Base-by-base conservation (phyloP, 30 jellyfish, hydroid and myxozoan genomes). In the Aurelia sp. region DNA sequence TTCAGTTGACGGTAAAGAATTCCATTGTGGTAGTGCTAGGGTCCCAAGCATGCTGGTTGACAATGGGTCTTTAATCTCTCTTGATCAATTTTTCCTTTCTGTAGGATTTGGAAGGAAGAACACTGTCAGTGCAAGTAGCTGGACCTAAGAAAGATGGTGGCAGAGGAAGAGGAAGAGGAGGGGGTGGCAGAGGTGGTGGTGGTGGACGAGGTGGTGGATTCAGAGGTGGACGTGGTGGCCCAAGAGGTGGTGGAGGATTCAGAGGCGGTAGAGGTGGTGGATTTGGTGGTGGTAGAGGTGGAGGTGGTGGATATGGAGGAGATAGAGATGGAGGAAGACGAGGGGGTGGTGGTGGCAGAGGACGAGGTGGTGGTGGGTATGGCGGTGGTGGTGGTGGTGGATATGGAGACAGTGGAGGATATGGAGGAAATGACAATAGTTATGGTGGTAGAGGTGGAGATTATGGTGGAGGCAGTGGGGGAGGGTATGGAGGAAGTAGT, bases 121-220 rank as follows among this genome's bases (percentile, higher is more conserved):
- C 71, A 9, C 78, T 84, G 63, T 72, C 93, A 15, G 93, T 84
- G 20, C 92, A 88, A 57, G 62, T 78, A 21, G 92, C 88, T 40
- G 92, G 92, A 53, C 88, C 88, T 55, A 81, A 82, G 40, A 88
- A 76, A 50, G 94, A 76, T 18, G 97, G 94, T n/a, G 93, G 93
- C 40, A 22, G 86, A 58, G 87, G 89, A 4, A 89, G 93, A 21
- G 86, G 97, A 35, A 77, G 97, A 40, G 90, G 92, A 18, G 92
- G 93, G 6, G 88, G 93, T 18, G 88, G 93, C 6, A 79, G 88
- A 21, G 89, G 81, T 6, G 23, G 90, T 48, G 92, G 92, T 31
- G 92, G 92, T 7, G 86, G 92, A 18, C 86, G 96, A 21, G 89
- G 89, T 12, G 87, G 86, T 23, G 90, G 96, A n/a, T 64, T 73